These are phyloP conservation scores for Rhea pennata DNA, from an alignment of 2,113 vertebrate genomes.

Conservation along the genomic window DNA sequence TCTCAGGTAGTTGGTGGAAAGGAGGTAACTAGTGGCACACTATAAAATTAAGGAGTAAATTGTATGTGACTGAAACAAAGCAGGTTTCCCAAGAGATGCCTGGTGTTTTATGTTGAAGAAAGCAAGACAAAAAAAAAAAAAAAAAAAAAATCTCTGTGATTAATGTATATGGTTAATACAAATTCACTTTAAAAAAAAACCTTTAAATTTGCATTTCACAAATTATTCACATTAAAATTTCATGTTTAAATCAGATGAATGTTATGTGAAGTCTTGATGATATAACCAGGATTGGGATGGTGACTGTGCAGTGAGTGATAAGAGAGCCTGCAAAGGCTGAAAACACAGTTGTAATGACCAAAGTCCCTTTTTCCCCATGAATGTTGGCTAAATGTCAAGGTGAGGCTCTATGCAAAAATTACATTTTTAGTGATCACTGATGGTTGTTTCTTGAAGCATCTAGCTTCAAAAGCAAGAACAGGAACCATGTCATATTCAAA, in stretches of 20 bases:
- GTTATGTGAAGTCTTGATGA: background rate
- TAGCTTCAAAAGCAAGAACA: background rate
- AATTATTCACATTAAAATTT: background rate
- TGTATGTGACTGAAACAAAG: background rate
- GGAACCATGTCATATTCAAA: background rate
- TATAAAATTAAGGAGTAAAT: background rate
- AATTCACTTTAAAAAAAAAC: background rate
- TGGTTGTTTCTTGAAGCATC: background rate
- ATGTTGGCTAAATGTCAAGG: background rate
- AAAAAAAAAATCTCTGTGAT: background rate
- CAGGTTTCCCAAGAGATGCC: background rate
- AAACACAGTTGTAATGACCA: background rate
- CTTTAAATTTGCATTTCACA: background rate
- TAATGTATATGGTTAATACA: accelerated
- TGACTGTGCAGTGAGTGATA: background rate
- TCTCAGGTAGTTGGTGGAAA: background rate
- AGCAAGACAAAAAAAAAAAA: background rate
- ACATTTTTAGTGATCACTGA: background rate
- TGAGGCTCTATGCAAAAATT: background rate
- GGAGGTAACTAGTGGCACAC: background rate
- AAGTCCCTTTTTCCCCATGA: background rate
- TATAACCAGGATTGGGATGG: background rate
- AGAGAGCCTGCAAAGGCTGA: background rate
- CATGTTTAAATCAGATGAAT: background rate
- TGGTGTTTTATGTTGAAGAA: background rate